Percentiles rank a stretch among this genome's conserved stretches.
These are phyloP conservation scores for Acleris laterana DNA, from an alignment of 2,888 invertebrate genomes.

Conservation along the genomic window DNA sequence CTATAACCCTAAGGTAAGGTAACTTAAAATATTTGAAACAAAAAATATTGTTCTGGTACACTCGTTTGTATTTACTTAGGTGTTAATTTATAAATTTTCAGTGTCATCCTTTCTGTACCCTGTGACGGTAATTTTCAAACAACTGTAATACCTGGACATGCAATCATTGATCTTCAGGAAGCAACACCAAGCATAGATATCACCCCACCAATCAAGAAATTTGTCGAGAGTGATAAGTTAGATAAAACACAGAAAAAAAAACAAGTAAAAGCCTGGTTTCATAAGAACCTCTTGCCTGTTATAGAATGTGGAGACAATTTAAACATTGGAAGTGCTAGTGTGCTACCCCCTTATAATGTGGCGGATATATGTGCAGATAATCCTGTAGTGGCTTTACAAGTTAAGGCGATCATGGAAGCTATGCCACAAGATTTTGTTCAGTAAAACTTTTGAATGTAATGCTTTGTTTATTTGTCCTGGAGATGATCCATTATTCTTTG, in stretches of 20 bases:
- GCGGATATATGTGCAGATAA: conserved; percentile 69
- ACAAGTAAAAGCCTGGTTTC: conserved; percentile 65
- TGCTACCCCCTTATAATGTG: conserved; percentile 65
- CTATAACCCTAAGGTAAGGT: conserved; percentile 64
- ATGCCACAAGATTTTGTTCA: conserved; percentile 62
- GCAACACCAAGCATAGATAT: conserved; percentile 41
- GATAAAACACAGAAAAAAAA: conserved; percentile 53
- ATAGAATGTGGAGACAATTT: conserved; percentile 62
- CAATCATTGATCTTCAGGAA: conserved; percentile 56
- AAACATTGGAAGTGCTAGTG: conserved; percentile 60
- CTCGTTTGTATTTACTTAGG: conserved; percentile 3
- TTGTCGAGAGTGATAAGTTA: conserved; percentile 38
- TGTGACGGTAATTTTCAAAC: conserved; percentile 54
- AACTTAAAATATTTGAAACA: not conserved
- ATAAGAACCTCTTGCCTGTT: conserved; percentile 63
- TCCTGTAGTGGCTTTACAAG: conserved; percentile 64
- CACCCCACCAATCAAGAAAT: conserved; percentile 48
- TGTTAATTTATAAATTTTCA: conserved; percentile 50
- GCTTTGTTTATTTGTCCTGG: too few relatives aligned
- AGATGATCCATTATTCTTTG: not conserved
- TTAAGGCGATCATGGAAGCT: conserved; percentile 62
- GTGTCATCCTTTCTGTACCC: conserved; percentile 63
- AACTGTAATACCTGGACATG: conserved; percentile 67
- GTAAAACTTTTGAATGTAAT: not conserved
- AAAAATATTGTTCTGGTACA: not conserved